phyloP scores from a whole-genome alignment of 2,888 invertebrate genomes.

The Psylliodes chrysocephalus region DNA sequence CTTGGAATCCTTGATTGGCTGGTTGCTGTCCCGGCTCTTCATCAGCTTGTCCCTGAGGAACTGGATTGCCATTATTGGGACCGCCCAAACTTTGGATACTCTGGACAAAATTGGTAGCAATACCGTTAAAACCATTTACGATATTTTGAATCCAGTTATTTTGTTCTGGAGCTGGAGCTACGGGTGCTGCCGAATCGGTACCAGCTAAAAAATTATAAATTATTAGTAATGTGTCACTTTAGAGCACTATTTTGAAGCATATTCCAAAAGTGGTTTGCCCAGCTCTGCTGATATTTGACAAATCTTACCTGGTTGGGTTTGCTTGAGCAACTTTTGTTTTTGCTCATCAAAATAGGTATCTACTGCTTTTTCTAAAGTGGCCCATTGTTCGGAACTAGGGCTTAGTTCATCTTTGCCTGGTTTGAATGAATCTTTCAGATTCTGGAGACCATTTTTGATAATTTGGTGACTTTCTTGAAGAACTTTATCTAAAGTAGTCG shows the following conservation, averaged over 20 bases:
- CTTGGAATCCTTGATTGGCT: conserved; percentile 41
- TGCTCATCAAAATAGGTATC: conserved; percentile 43
- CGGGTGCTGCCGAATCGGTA: background rate
- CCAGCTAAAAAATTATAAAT: conserved; percentile 4
- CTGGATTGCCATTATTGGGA: conserved; percentile 19
- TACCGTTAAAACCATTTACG: conserved; percentile 38
- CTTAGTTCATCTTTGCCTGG: conserved; percentile 35
- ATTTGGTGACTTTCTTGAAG: conserved; percentile 39
- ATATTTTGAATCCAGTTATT: conserved; percentile 46
- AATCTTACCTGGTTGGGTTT: conserved; percentile 14
- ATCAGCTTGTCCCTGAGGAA: conserved; percentile 28
- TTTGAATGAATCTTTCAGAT: conserved; percentile 42
- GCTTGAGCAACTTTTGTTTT: conserved; percentile 28
- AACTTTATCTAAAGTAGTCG: conserved; percentile 9
- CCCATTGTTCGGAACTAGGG: conserved; percentile 46
- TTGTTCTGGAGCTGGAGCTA: conserved; percentile 8
- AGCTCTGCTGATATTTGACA: too few species aligned
- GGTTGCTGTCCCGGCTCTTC: conserved; percentile 29
- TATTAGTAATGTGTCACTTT: too few species aligned
- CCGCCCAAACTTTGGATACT: conserved; percentile 36
- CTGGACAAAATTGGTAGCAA: conserved; percentile 46
- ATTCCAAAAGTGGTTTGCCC: too few species aligned
- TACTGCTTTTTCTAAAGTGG: conserved; percentile 43
- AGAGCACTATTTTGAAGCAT: too few species aligned
- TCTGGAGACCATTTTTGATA: conserved; percentile 38